Conservation (phyloP, 2,888 invertebrate genomes). For the Clepsis dumicolana region DNA sequence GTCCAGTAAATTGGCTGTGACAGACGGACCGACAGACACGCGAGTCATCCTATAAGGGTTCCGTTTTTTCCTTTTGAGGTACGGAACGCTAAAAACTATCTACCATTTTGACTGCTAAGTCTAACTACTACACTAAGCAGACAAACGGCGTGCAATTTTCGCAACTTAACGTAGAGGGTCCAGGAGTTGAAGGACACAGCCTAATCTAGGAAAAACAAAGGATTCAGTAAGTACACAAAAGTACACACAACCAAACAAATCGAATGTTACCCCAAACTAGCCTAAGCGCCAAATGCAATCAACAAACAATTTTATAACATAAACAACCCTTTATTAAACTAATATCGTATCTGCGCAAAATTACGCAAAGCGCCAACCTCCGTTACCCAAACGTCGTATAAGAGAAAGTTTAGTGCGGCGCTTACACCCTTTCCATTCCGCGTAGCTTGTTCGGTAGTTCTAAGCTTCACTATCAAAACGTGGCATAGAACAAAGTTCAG, state of each 20-base stretch:
- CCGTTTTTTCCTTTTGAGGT: too few species aligned
- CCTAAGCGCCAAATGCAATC: conserved; percentile 17
- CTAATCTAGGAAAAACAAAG: too few species aligned
- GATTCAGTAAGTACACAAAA: background rate
- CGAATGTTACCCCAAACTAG: background rate
- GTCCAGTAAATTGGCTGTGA: too few species aligned
- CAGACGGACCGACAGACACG: too few species aligned
- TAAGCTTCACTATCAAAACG: conserved; percentile 43
- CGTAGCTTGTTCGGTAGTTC: conserved; percentile 2
- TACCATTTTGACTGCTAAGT: too few species aligned
- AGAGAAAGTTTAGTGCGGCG: background rate
- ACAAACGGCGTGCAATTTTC: too few species aligned
- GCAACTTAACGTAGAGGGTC: too few species aligned
- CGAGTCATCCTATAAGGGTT: too few species aligned
- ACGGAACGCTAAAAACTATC: too few species aligned
- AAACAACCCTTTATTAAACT: conserved; percentile 40
- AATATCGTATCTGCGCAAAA: conserved; percentile 34
- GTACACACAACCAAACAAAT: background rate
- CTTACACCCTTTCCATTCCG: background rate
- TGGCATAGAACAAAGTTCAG: too few species aligned
- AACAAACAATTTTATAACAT: conserved; percentile 36
- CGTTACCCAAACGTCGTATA: background rate
- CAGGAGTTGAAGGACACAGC: too few species aligned
- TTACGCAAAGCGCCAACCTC: background rate
- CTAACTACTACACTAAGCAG: too few species aligned